Base-by-base conservation (phyloP, 2,888 invertebrate genomes). In the Pristionchus fissidentatus region DNA sequence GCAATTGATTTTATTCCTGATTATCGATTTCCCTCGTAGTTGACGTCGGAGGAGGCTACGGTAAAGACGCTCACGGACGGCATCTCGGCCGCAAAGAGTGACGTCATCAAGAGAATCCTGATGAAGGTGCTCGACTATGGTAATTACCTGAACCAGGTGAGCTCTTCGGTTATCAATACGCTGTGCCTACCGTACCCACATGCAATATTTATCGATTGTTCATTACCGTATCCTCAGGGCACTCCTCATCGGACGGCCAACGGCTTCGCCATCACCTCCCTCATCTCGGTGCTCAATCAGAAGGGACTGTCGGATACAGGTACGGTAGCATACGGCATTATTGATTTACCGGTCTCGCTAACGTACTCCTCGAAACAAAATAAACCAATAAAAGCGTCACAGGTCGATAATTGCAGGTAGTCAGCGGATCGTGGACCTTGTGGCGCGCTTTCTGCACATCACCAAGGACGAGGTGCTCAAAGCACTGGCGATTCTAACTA, bases 91-190 rank as follows among this genome's bases (percentile, higher is more conserved):
- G 52, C 78, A 3, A 52, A 55, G 55, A 55, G 78, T 19, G 78
- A 78, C 2, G n/a, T 78, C 19, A 41, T 78, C 52, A 78, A 78
- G 78, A 35, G n/a, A 5, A 32, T 78, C 32, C 78, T 78, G 8
- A 19, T 41, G 46, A 78, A 78, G 55, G 35, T 22, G 7, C 78
- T 52, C 38, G 38, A 52, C 19, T 78, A 78, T 26, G 78, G 78
- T 15, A 78, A 78, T 35, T 78, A 41, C 55, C 78, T 78, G 22
- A 78, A 78, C 35, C 78, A 78, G 55, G 78, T 78, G 35, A 52
- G 52, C 5, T 52, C 52, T 15, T 19, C 3, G 55, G 22, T 13
- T 13, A 3, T 55, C 3, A n/a, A 22, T 22, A 26, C 26, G 22
- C 55, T 19, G 22, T 22, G 52, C 19, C 22, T 13, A 55, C 26